A percentile compares a stretch with the other conserved stretches of the same genome.
phyloP scores from a whole-genome alignment of 2,797 vertebrate genomes.

The Diceros bicornis region DNA sequence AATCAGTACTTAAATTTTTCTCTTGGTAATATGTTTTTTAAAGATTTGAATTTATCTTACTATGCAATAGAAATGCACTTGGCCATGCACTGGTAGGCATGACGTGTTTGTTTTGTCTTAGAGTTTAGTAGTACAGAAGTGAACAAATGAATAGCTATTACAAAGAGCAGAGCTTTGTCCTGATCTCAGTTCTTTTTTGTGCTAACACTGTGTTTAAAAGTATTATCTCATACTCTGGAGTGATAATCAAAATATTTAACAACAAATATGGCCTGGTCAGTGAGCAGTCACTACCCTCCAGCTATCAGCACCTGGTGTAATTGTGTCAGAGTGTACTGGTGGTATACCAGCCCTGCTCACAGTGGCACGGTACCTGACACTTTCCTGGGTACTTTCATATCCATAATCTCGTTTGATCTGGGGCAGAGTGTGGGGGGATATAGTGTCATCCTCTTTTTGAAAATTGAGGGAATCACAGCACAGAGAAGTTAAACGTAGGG shows the following conservation, averaged over 20 bases:
- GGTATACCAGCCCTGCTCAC: neutral
- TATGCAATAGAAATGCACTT: slow-evolving; percentile 22
- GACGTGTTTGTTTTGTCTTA: slow-evolving; percentile 34
- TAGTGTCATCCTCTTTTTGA: neutral
- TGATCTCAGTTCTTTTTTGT: slow-evolving; percentile 50
- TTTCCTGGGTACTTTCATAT: slow-evolving; percentile 3
- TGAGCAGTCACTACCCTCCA: neutral
- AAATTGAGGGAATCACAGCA: neutral
- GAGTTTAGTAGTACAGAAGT: neutral
- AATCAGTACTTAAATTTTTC: slow-evolving; percentile 39
- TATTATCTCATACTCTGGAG: slow-evolving; percentile 40
- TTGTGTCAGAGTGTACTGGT: neutral
- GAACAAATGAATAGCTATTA: slow-evolving; percentile 24
- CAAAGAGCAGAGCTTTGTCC: slow-evolving; percentile 48
- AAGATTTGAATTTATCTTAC: slow-evolving; percentile 51
- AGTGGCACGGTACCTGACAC: neutral
- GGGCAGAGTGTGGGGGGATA: neutral
- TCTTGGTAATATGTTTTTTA: slow-evolving; percentile 55
- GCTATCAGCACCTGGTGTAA: neutral
- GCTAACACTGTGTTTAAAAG: slow-evolving; percentile 17
- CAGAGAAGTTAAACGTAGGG: neutral
- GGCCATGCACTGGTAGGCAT: neutral
- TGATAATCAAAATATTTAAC: slow-evolving; percentile 57
- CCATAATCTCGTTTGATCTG: neutral
- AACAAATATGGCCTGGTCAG: neutral